A percentile compares a stretch with the other conserved stretches of the same genome.
Conservation (phyloP, 2,797 vertebrate species). For the Nyctalus aviator region DNA sequence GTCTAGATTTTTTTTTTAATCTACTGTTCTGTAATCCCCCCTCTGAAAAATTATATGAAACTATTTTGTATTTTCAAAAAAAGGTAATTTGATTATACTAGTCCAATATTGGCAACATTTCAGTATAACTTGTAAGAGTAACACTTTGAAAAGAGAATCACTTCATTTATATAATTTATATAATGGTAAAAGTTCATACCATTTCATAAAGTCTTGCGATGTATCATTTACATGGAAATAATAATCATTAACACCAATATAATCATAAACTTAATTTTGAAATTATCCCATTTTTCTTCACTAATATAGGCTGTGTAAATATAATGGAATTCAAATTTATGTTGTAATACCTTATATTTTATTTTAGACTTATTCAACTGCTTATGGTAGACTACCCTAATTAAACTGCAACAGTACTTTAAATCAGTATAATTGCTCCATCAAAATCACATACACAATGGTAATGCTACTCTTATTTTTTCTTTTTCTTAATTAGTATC, state of each 20-base stretch:
- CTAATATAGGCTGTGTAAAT: background rate
- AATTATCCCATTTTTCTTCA: background rate
- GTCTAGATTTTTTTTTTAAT: background rate
- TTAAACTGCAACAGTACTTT: background rate
- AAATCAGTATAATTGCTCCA: slow-evolving; percentile 28
- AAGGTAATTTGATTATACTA: background rate
- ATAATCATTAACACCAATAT: background rate
- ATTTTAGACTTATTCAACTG: slow-evolving; percentile 34
- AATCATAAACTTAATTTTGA: slow-evolving; percentile 26
- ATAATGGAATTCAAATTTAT: slow-evolving; percentile 48
- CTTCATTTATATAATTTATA: background rate
- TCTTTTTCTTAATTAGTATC: slow-evolving; percentile 47
- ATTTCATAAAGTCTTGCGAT: background rate
- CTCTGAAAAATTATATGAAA: background rate
- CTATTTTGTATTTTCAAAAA: slow-evolving; percentile 18
- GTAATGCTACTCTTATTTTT: background rate
- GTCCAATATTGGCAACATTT: background rate
- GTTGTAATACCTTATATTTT: slow-evolving; percentile 9
- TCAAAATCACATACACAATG: background rate
- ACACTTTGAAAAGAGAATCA: background rate
- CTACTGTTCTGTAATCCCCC: background rate
- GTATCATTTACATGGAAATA: background rate
- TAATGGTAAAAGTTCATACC: background rate
- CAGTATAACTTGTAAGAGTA: background rate
- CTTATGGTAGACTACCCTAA: background rate